Evolutionary conservation across 2,113 vertebrate species (phyloP).

Genomic region (Mustela nigripes): DNA sequence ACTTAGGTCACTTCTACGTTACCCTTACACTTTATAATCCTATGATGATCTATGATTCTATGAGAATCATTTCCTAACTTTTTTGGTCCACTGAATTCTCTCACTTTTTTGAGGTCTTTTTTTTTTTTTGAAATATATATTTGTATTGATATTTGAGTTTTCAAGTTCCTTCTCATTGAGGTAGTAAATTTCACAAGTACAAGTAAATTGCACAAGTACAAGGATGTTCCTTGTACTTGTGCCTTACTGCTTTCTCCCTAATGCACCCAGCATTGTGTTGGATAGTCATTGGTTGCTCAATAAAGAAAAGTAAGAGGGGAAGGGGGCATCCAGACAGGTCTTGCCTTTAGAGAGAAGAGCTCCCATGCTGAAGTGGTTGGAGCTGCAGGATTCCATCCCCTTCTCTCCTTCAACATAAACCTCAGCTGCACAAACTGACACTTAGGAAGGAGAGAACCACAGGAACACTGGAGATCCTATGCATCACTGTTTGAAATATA

Average conservation of each 20-base stretch:
- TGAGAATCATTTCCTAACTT: not conserved
- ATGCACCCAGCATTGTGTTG: not conserved
- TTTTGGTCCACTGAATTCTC: not conserved
- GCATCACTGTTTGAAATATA: not conserved
- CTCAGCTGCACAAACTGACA: not conserved
- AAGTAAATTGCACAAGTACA: no score
- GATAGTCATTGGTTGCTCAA: not conserved
- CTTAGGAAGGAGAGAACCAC: not conserved
- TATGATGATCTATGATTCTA: not conserved
- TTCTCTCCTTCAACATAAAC: not conserved
- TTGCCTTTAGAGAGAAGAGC: not conserved
- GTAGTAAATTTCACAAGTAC: not conserved
- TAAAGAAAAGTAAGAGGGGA: not conserved
- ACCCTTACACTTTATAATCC: not conserved
- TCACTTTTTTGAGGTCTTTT: not conserved
- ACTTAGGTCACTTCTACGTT: not conserved
- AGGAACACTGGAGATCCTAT: not conserved
- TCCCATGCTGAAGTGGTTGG: not conserved
- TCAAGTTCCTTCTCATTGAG: not conserved
- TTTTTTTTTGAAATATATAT: not conserved
- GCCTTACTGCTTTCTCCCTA: not conserved
- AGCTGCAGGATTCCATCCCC: not conserved
- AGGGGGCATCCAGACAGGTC: not conserved
- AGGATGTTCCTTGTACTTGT: not conserved
- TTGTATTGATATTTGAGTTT: not conserved